Evolutionary conservation across 2,888 invertebrate genomes (phyloP), one percentile per base, ranked within the genome.

Genomic region (Oeneis ivallda): DNA sequence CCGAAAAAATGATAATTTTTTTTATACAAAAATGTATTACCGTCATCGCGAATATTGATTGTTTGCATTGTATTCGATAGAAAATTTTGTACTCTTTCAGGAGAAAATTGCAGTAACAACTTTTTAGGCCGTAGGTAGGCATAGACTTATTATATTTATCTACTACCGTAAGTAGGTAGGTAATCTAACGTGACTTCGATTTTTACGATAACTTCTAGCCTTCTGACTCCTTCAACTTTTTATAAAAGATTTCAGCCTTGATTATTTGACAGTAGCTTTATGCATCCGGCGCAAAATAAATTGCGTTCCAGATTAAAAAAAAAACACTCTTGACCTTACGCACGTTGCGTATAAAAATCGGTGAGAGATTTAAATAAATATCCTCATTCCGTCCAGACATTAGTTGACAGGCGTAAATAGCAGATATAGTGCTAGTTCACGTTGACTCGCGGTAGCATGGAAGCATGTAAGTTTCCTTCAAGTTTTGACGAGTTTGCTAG

Each of bases 301-400:
- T 5, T 58, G 32, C 58, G 45, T 45, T 58, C 58, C 58, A 47
- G 47, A 58, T 58, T 58, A 47, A 19, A 43, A 19, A 58, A 58
- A 34, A 56, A 41, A 56, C 13, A 19, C 56, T 39, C 39, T 41
- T 43, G 26, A 34, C 58, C n/a, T 26, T n/a, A n/a, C n/a, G n/a
- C n/a, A 58, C 5, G 5, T 19, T 15, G 32, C 34, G 11, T 47
- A 45, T 43, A 43, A 56, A 58, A 58, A 58, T 45, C 45, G 34
- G 9, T 15, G 58, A 58, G 47, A 47, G 15, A 47, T 47, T 58
- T 47, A 34, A 15, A 58, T 58, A 47, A 58, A 58, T 45, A n/a
- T 58, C 58, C 34, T 34, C 34, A 58, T 45, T 45, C 26, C 34
- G 32, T 58, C 47, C 57, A 13, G 57, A 58, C 57, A 45, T 58